Base-by-base conservation (phyloP, 2,888 invertebrate genomes). In the Parnassius glacialis region DNA sequence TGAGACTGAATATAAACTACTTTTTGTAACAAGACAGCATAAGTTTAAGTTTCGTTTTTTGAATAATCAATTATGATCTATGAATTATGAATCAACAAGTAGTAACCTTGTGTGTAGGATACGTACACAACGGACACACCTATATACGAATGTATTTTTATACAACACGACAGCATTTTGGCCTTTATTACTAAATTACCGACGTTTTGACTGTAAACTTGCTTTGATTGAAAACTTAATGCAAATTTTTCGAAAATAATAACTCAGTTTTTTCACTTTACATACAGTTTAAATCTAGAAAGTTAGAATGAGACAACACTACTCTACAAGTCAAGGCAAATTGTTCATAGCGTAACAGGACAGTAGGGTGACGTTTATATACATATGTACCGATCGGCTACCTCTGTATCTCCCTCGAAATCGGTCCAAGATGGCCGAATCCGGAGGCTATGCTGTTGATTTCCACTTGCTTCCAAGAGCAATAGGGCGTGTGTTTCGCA, bases 401-500 rank as follows among this genome's bases (percentile, higher is more conserved):
- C 96, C 96, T 96, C 93, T 98, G 98, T 74, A 97, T 94, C 75
- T 93, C 92, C 81, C 93, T 93, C 74, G 97, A 95, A 75, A 94
- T 93, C 65, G 97, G 95, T 71, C 97, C 97, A 74, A 99, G 94
- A 90, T 97, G 98, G 78, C 97, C 98, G 93, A 99, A 98, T 76
- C 98, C 98, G 64, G 97, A 96, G 57, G 99, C 97, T 78, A 99
- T 98, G 75, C 98, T 97, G 94, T 99, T 99, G 89, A 98, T 95
- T 92, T 99, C 99, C 79, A 99, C 94, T 88, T 96, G 96, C 87
- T 96, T 97, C 94, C 95, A 96, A 80, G 95, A 95, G 87, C 95
- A 95, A 90, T 94, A 95, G 7, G 93, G 92, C 48, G 87, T 81
- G 78, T 90, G 88, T 72, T 88, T 87, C 66, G 81, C 83, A 74